Base-by-base conservation (phyloP, 2,888 invertebrate species). In the Lysandra coridon region DNA sequence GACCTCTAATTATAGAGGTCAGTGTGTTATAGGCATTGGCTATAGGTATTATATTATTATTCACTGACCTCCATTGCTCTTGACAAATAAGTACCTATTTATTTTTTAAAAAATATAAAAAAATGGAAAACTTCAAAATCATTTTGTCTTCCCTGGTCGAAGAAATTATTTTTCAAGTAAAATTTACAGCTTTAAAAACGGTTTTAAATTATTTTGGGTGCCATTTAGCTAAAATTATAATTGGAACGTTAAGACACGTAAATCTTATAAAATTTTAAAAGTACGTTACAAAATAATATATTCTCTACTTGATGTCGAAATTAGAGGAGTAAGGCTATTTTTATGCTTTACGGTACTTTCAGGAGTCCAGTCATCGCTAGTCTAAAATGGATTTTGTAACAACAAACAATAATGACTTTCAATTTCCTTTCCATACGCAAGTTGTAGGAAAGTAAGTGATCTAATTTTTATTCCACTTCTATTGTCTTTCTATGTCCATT, bases 401-500 rank as follows among this genome's bases (percentile, higher is more conserved):
- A 6, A 91, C 90, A 53, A 90, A 89, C 78, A 92, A 92, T 81
- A 91, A 87, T 80, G 96, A 96, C 82, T 96, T 90, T 84, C 92
- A 91, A 84, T 96, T 96, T 96, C 96, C 96, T 0, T 95, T 95
- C 86, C 90, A 95, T 53, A 95, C 95, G 83, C 95, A 95, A 0
- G 84, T 96, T 4, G 87, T 95, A 73, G 92, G 95, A 81, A 96
- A 92, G 96, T 95, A 91, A 81, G 89, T 85, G 79, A 44, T 75
- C 79, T 60, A 77, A 80, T 64, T 64, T 64, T 64, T 12, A 23
- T 64, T 64, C n/a, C n/a, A 60, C 60, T 44, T 12, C 44, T 7
- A 44, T 44, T 49, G 49, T 49, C 49, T 49, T 49, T 49, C 49
- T 10, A 49, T 10, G 49, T 49, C 49, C 10, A 49, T 10, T 49